Evolutionary conservation across 1,140 invertebrate species (phyloP).

Genomic region (Ylistrum balloti): DNA sequence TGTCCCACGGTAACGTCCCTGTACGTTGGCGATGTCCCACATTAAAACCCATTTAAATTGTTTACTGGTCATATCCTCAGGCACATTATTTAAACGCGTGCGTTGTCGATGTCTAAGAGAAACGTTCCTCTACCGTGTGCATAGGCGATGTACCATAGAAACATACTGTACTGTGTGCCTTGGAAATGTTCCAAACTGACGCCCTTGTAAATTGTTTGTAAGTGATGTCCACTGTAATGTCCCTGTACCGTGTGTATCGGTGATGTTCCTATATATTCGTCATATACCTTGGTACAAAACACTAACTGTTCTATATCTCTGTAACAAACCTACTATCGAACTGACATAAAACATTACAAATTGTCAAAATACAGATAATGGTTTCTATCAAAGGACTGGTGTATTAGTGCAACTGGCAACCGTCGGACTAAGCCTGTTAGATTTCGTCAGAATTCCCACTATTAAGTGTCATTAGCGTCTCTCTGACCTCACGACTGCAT

Average conservation of each 20-base stretch:
- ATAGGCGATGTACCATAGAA: no score
- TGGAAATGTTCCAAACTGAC: no score
- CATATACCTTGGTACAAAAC: neutral
- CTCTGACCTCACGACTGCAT: neutral
- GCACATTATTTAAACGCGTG: no score
- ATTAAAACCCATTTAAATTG: no score
- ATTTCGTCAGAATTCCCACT: neutral
- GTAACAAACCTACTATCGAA: neutral
- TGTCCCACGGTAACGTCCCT: no score
- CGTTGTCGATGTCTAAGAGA: no score
- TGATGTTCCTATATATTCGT: neutral
- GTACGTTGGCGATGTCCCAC: no score
- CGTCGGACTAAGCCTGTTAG: neutral
- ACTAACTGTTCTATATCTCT: neutral
- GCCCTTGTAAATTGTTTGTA: no score
- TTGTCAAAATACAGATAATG: conserved; percentile 3
- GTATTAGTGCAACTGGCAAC: neutral
- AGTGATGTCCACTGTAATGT: no score
- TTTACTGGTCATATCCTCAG: no score
- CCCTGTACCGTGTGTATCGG: neutral
- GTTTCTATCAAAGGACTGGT: neutral
- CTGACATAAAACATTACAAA: conserved; percentile 25
- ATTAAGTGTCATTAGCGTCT: neutral
- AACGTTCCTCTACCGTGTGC: no score
- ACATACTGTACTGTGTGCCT: no score